Conservation (phyloP, 2,113 vertebrate species). For the Psettodes erumei region DNA sequence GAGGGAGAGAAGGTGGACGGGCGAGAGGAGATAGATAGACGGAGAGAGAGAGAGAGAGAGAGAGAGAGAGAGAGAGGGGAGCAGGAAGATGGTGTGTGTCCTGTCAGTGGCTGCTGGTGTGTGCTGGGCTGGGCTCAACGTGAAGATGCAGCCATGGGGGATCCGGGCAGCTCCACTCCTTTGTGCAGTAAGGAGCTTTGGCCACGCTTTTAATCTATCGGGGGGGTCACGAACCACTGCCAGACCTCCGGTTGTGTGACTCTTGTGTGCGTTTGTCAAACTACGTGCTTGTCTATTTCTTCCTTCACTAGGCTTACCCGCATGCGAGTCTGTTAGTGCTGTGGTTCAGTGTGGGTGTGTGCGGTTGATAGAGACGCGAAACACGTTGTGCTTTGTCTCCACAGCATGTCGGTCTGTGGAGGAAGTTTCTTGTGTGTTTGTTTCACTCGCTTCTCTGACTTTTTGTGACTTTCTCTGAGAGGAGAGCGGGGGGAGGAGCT, state of each 20-base stretch:
- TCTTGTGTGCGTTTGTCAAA: conserved; percentile 66
- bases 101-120: conserved; percentile 53
- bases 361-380: conserved; percentile 23
- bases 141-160: conserved; percentile 82
- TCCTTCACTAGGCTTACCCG: conserved; percentile 40
- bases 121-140: conserved; percentile 70
- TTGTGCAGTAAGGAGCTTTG: conserved; percentile 83
- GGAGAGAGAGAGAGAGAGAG: conserved; percentile 46
- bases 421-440: conserved; percentile 53
- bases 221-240: conserved; percentile 59
- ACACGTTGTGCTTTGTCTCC: conserved; percentile 1
- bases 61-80: conserved; percentile 48
- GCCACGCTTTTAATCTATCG: conserved; percentile 67
- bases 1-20: conserved; percentile 55
- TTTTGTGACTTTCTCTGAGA: conserved; percentile 28
- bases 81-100: conserved; percentile 79
- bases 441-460: conserved; percentile 16
- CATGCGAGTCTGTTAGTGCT: conserved; percentile 32
- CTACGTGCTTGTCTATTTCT: conserved; percentile 38
- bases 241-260: conserved; percentile 62
- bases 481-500: conserved; percentile 4
- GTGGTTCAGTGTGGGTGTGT: conserved; percentile 43
- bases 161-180: conserved; percentile 76
- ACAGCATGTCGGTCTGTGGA: not conserved
- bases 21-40: conserved; percentile 59